These are phyloP conservation scores for Ophion ventricosus DNA, from an alignment of 2,888 invertebrate genomes.

Conservation along the genomic window DNA sequence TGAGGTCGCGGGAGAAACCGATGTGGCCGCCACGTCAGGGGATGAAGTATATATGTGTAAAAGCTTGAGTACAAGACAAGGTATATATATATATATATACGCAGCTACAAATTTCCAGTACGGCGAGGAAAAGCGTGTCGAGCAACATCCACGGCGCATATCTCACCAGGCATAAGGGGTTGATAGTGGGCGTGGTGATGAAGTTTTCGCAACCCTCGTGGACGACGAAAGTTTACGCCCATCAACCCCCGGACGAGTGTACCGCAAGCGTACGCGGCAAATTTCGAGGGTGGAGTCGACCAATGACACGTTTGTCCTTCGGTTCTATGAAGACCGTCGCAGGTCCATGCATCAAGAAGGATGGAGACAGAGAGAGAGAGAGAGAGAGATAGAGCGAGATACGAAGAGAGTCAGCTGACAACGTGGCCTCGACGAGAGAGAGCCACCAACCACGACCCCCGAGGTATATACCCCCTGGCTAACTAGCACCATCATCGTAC, in stretches of 20 bases:
- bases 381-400: neutral
- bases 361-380: constrained; percentile 54
- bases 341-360: constrained; percentile 26
- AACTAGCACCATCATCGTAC: constrained; percentile 72
- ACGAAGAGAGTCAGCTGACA: constrained; percentile 77
- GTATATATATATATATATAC: neutral
- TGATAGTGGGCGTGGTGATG: constrained; percentile 67
- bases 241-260: constrained; percentile 68
- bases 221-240: constrained; percentile 67
- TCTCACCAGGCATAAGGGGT: constrained; percentile 40
- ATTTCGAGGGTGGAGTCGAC: constrained; percentile 79
- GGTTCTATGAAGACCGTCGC: neutral
- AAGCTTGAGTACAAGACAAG: neutral
- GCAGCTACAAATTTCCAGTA: constrained; percentile 6
- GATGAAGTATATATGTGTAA: neutral
- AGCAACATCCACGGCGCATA: constrained; percentile 44
- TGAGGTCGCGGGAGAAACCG: constrained; percentile 26
- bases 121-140: constrained; percentile 12
- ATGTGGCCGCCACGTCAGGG: neutral
- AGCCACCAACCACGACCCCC: constrained; percentile 75
- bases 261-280: constrained; percentile 57
- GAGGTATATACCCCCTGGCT: constrained; percentile 73
- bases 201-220: constrained; percentile 68
- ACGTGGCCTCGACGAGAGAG: constrained; percentile 76
- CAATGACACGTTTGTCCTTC: constrained; percentile 79